Conservation (phyloP, 2,888 invertebrate genomes). For the Heteropelma amictum region DNA sequence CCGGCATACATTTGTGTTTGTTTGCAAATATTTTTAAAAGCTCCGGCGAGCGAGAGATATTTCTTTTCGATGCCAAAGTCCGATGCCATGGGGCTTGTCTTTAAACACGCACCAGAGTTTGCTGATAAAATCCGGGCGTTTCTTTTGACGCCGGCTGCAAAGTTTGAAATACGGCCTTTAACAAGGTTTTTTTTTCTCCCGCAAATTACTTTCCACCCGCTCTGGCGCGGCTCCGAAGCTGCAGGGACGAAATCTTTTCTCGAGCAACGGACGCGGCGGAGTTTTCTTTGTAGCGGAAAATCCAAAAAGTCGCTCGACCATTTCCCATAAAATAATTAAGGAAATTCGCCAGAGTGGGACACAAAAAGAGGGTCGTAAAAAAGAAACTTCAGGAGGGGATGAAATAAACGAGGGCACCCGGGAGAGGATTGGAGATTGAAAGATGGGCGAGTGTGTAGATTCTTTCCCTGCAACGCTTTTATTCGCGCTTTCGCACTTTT, state of each 20-base stretch:
- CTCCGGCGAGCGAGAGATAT: too few relatives aligned
- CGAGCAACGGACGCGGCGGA: not conserved
- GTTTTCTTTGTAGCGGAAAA: not conserved
- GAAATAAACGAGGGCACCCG: not conserved
- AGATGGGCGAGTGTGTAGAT: slow-evolving; percentile 32
- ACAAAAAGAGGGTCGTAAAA: slow-evolving; percentile 34
- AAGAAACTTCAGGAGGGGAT: slow-evolving; percentile 27
- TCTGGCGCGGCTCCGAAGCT: not conserved
- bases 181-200: slow-evolving; percentile 2
- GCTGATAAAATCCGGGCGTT: too few relatives aligned
- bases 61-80: too few relatives aligned
- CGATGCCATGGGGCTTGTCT: too few relatives aligned
- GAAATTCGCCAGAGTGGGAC: slow-evolving; percentile 55
- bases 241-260: too few relatives aligned
- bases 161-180: slow-evolving; percentile 21
- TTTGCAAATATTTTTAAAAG: too few relatives aligned
- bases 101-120: too few relatives aligned
- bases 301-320: slow-evolving; percentile 57
- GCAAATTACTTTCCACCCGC: not conserved
- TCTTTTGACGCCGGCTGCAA: too few relatives aligned
- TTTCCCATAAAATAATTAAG: slow-evolving; percentile 69
- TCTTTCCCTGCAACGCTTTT: slow-evolving; percentile 28
- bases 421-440: not conserved
- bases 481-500: slow-evolving; percentile 47
- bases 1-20: too few relatives aligned